Evolutionary conservation across 2,888 invertebrate genomes (phyloP).

Genomic region (Coleophora flavipennella): DNA sequence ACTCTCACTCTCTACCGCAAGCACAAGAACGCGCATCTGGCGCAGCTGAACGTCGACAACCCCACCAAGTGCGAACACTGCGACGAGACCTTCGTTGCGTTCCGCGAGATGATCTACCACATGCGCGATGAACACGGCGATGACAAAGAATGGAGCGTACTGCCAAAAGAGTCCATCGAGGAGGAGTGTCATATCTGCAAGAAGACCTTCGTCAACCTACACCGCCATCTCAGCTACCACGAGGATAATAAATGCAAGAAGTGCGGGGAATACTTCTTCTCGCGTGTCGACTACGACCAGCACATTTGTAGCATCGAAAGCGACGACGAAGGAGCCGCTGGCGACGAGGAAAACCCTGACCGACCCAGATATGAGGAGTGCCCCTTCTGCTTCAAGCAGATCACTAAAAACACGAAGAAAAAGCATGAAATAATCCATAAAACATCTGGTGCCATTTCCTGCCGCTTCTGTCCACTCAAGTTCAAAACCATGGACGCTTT

Average conservation of each 20-base stretch:
- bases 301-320: constrained; percentile 62
- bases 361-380: constrained; percentile 53
- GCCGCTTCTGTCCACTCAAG: constrained; percentile 58
- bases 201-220: constrained; percentile 57
- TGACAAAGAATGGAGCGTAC: constrained; percentile 58
- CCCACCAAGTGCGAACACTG: constrained; percentile 64
- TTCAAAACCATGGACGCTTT: constrained; percentile 66
- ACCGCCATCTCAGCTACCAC: constrained; percentile 55
- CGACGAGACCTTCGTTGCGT: constrained; percentile 69
- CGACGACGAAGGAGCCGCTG: constrained; percentile 41
- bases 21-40: constrained; percentile 65
- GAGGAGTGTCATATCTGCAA: constrained; percentile 57
- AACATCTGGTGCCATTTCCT: constrained; percentile 59
- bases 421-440: constrained; percentile 52
- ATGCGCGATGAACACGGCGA: constrained; percentile 60
- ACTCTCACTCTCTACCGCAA: constrained; percentile 59
- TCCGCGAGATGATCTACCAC: constrained; percentile 66
- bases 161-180: constrained; percentile 54
- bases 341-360: constrained; percentile 17
- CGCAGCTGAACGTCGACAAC: constrained; percentile 52
- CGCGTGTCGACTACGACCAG: constrained; percentile 47
- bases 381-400: constrained; percentile 61
- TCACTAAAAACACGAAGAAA: constrained; percentile 44
- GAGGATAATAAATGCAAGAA: constrained; percentile 64
- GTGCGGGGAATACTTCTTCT: constrained; percentile 61